phyloP scores from a whole-genome alignment of 2,113 vertebrate species.

The Urocynchramus pylzowi region DNA sequence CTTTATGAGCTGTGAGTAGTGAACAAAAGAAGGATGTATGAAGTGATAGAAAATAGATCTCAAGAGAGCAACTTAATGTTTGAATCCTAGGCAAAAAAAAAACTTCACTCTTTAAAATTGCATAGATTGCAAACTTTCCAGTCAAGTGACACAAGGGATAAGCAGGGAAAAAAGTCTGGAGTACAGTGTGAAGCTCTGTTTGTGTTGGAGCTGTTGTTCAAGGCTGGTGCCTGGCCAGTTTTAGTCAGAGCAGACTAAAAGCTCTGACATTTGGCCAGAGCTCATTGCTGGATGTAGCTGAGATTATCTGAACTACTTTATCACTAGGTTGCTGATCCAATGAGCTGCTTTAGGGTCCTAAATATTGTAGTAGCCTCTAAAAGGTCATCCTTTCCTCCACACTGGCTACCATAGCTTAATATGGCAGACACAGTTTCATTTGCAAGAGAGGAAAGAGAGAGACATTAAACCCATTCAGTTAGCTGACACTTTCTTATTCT shows the following conservation, averaged over 20 bases:
- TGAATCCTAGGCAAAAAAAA: background rate
- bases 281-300: background rate
- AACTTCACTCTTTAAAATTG: background rate
- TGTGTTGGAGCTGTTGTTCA: background rate
- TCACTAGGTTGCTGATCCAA: background rate
- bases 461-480: background rate
- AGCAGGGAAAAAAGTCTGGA: background rate
- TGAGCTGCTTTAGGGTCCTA: slow-evolving; percentile 38
- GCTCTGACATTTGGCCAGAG: slow-evolving; percentile 16
- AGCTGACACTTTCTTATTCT: background rate
- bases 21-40: background rate
- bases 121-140: background rate
- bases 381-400: background rate
- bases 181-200: background rate
- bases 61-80: background rate
- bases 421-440: background rate
- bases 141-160: background rate
- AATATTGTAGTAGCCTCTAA: background rate
- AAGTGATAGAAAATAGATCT: background rate
- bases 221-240: background rate
- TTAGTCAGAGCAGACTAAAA: background rate
- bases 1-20: background rate
- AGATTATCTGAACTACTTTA: slow-evolving; percentile 42
- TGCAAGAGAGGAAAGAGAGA: background rate
- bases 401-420: background rate